Evolutionary conservation across 2,888 invertebrate species (phyloP), one percentile per base, ranked within the genome.

Genomic region (Mechanitis mazaeus): DNA sequence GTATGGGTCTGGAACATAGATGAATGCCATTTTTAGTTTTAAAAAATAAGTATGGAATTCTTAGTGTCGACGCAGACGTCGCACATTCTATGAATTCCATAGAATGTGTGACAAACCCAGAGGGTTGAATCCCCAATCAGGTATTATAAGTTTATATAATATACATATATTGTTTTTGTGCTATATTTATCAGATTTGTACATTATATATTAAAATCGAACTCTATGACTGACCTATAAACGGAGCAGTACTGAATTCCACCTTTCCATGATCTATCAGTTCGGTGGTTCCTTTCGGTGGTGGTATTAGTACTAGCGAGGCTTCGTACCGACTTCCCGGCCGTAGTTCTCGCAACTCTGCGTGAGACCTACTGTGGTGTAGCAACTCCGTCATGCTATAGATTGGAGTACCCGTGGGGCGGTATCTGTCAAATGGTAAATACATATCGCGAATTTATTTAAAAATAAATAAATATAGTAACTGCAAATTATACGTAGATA

Each of bases 251-350:
- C 91, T 93, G 61, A 95, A 93, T 73, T 94, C 93, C 2, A 95
- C 90, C 76, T 91, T 92, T 46, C 92, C 91, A 38, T 94, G 93
- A 45, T 95, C 94, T n/a, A 93, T 92, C 2, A 97, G 85, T 71
- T 97, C 96, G 0, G 95, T 95, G 33, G 92, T 91, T 68, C 96
- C 94, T 20, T 94, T 93, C 0, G 95, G 93, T 65, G 96, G 95
- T 0, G 97, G 96, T 60, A 96, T 94, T 65, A 96, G 94, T 66
- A 94, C 94, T 47, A 97, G 91, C 0, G 95, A 95, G 2, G 97
- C 93, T 81, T 96, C 96, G 75, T 97, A 97, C 47, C 92, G 93
- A 0, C 94, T 94, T 54, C 94, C 94, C 0, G 97, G 94, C 64
- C 94, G 93, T 5, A 97, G 86, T 69, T 95, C 95, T 71, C 94